Percentiles rank a stretch among this genome's conserved stretches.
Conservation (phyloP, 1,140 invertebrate genomes). For the Drosophila littoralis region DNA sequence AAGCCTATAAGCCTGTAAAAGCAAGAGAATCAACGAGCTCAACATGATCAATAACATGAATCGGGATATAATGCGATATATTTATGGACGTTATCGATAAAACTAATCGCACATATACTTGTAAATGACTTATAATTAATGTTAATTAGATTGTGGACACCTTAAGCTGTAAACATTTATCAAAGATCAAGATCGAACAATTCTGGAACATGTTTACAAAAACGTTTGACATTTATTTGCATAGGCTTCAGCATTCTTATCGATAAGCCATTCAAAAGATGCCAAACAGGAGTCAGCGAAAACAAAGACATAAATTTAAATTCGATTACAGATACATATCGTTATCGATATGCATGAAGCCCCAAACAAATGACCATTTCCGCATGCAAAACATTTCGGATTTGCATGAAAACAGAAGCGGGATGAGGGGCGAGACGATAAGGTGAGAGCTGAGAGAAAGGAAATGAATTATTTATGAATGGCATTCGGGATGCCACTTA, state of each 20-base stretch:
- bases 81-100: background rate
- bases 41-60: no score
- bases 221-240: background rate
- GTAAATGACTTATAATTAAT: no score
- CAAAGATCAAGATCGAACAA: background rate
- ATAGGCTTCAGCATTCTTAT: background rate
- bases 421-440: background rate
- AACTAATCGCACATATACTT: background rate
- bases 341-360: slow-evolving; percentile 54
- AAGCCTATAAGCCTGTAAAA: no score
- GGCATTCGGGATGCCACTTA: slow-evolving; percentile 50
- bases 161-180: background rate
- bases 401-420: slow-evolving; percentile 35
- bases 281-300: background rate
- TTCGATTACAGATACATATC: slow-evolving; percentile 57
- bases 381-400: slow-evolving; percentile 34
- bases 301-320: slow-evolving; percentile 32
- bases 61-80: background rate
- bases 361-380: slow-evolving; percentile 65
- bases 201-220: background rate
- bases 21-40: no score
- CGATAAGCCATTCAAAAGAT: slow-evolving; percentile 30
- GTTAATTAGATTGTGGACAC: no score
- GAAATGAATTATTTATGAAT: slow-evolving; percentile 75
- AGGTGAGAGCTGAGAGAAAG: background rate